Base-by-base conservation (phyloP, 2,113 vertebrate species). In the Oryzias celebensis region DNA sequence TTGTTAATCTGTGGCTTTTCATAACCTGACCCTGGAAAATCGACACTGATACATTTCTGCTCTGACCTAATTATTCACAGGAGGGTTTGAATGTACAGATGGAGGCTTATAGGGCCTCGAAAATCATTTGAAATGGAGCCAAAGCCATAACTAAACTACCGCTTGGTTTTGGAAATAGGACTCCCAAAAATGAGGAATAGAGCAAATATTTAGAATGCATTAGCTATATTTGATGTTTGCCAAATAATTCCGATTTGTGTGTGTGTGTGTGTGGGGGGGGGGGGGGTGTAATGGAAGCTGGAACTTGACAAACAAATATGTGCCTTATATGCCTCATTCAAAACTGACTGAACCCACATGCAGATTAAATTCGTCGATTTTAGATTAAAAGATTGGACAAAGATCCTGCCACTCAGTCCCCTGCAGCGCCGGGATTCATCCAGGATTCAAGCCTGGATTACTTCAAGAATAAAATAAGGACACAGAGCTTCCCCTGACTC, bases 351-450 rank as follows among this genome's bases (percentile, higher is more conserved):
- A 58, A 48, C 78, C 67, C 71, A 56, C 73, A 58, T 8, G 51
- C 62, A 60, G 65, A 65, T 77, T 80, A 83, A 77, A 80, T 75
- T 79, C 65, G 86, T 87, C 80, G 80, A 85, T 88, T 87, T 81
- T 77, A 88, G 87, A 89, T 91, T 90, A 89, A 88, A 89, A 89
- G 85, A 87, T 85, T 87, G 71, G 78, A 80, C 61, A 83, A 73
- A 84, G 74, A 90, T 89, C 78, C 78, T 85, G 81, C 89, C 78
- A 87, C 87, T 89, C 83, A 85, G 54, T 65, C 75, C 66, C 84
- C 71, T 3, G 68, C 77, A 20, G 62, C 1, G 59, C 46, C 63
- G 70, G 50, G 62, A 67, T 53, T 48, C 63, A 77, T 57, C 55
- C 73, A 77, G 79, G 76, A 81, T 83, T 85, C 85, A 87, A 91